Conservation (phyloP, 2,113 vertebrate genomes). For the Dipodomys spectabilis region DNA sequence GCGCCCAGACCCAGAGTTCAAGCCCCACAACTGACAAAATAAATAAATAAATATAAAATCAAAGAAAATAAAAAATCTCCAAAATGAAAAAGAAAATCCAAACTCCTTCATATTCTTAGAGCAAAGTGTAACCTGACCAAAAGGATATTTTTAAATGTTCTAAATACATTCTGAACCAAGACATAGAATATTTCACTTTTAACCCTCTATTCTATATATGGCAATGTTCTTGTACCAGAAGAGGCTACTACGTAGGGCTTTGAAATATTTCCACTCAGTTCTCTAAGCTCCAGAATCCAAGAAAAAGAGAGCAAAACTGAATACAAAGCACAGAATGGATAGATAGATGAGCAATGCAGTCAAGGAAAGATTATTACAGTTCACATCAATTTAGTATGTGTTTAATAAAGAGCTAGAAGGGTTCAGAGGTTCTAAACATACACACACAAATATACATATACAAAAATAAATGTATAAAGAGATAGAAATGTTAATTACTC, state of each 20-base stretch:
- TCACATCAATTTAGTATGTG: not conserved
- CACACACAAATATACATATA: not conserved
- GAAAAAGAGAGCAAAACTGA: not conserved
- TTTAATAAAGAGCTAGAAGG: not conserved
- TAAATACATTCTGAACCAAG: not conserved
- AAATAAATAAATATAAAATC: no score
- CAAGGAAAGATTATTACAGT: not conserved
- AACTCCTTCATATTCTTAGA: not conserved
- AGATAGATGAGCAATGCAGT: not conserved
- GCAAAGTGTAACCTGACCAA: not conserved
- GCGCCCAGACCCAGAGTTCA: no score
- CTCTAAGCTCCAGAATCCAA: not conserved
- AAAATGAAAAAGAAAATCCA: no score
- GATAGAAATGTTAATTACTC: not conserved
- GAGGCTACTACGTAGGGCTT: not conserved
- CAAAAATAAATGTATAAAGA: not conserved
- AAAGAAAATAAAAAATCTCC: not conserved
- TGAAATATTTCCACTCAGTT: not conserved
- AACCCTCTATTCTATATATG: not conserved
- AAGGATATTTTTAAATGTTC: not conserved
- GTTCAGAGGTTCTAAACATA: not conserved
- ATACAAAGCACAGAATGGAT: not conserved
- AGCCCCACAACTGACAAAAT: no score
- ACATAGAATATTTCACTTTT: not conserved
- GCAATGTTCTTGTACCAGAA: not conserved